phyloP scores from a whole-genome alignment of 2,797 vertebrate genomes.

The Pachyuromys duprasi region DNA sequence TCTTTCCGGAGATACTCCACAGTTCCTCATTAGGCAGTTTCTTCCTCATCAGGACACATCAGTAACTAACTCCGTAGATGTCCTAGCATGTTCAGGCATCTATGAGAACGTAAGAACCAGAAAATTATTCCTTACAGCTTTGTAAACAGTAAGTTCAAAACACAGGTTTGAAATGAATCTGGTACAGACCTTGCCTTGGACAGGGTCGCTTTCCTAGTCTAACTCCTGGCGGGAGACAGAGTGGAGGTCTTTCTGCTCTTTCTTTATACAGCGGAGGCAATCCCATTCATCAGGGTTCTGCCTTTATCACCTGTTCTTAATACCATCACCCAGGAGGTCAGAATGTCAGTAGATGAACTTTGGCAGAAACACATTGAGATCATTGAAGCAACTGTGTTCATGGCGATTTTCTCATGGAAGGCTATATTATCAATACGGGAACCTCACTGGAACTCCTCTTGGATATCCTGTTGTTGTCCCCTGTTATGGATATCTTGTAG shows the following conservation, averaged over 20 bases:
- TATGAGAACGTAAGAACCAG: not conserved
- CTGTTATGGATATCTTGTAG: too few species aligned
- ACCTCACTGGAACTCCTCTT: too few species aligned
- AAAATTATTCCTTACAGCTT: not conserved
- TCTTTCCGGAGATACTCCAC: too few species aligned
- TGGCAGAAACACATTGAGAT: not conserved
- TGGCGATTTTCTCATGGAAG: not conserved
- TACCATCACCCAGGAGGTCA: too few species aligned
- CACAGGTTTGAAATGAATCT: not conserved
- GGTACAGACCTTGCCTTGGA: not conserved
- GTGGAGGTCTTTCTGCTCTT: not conserved
- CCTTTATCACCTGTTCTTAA: not conserved
- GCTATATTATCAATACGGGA: too few species aligned
- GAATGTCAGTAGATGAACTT: not conserved
- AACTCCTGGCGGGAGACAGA: not conserved
- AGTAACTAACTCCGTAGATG: not conserved
- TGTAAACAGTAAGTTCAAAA: not conserved
- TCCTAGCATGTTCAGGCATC: too few species aligned
- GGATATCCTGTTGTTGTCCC: too few species aligned
- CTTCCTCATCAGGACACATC: too few species aligned
- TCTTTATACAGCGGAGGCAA: not conserved
- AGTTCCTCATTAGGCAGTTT: accelerated
- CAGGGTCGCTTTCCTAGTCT: not conserved
- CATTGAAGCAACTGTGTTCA: not conserved
- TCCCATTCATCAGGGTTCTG: not conserved